Base-by-base conservation (phyloP, 2,888 invertebrate species). In the Caradrina kadenii region DNA sequence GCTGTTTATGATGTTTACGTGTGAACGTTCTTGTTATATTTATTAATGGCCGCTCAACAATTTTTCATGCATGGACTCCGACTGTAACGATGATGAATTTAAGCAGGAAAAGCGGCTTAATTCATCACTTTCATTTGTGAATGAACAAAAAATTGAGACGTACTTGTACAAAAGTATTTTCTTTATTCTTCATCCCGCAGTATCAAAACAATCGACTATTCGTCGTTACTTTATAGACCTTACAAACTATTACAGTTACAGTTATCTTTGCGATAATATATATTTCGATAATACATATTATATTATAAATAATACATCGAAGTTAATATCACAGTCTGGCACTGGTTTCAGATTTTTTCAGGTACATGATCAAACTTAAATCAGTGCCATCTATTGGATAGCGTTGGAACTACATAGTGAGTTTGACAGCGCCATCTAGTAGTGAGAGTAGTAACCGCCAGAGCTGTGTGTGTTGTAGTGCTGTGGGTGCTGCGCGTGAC, bases 401-500 rank as follows among this genome's bases (percentile, higher is more conserved):
- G 56, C 60, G 61, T 58, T 31, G 62, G 54, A 84, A 87, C 81
- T 85, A 84, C 71, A 63, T 45, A 56, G 68, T 53, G 21, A 21
- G 56, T 58, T 70, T 48, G 39, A 52, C 26, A 87, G 76, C 84
- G 89, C 87, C 91, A 93, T 93, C 94, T 96, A 96, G 91, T 96
- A 92, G 85, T 94, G 90, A 0, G 92, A 89, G 82, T 91, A 89
- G 84, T 92, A 91, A 84, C 90, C 91, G 75, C 86, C 84, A 55
- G 84, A 87, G 48, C 90, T 88, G 63, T 89, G 88, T 26, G 88
- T 87, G 67, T 86, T 80, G 83, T 96, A 93, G 70, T 93, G 90
- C 84, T 95, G 95, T 45, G 96, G 95, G 80, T 96, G 96, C 77
- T 92, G 89, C 17, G 95, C 95, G 73, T 95, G 93, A 21, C 96